These are phyloP conservation scores for Ochotona princeps DNA, from an alignment of 2,113 vertebrate genomes.

Conservation along the genomic window DNA sequence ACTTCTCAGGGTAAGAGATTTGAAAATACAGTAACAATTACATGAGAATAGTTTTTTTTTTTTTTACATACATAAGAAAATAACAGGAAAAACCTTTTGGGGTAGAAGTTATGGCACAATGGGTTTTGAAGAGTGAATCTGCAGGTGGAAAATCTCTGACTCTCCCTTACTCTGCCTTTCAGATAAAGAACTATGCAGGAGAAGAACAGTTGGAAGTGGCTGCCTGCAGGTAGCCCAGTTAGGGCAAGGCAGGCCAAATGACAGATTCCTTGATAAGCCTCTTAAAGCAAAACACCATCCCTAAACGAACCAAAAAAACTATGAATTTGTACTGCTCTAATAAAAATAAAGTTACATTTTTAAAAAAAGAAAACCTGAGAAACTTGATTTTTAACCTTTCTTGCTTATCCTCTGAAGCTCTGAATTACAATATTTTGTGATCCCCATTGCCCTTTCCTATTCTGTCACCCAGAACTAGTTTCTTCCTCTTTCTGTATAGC, in stretches of 20 bases:
- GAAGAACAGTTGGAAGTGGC: neutral
- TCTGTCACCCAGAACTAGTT: neutral
- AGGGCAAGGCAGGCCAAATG: neutral
- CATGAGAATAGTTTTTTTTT: neutral
- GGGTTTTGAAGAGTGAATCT: too few species aligned
- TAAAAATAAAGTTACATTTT: neutral
- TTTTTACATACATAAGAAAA: neutral
- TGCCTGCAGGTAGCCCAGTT: neutral
- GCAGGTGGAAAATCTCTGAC: too few species aligned
- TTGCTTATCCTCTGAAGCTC: neutral
- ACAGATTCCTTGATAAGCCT: neutral
- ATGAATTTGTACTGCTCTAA: neutral
- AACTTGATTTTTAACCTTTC: conserved; percentile 2
- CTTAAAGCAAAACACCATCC: neutral
- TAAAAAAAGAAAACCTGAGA: neutral
- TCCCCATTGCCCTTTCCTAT: neutral
- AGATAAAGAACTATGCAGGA: too few species aligned
- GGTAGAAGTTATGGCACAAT: too few species aligned
- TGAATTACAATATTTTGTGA: neutral
- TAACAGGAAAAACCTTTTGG: neutral
- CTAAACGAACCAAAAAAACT: neutral
- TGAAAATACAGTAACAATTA: conserved; percentile 36
- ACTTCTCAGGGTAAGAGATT: neutral
- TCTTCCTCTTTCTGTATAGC: neutral
- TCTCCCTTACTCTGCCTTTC: too few species aligned